Percentiles rank a stretch among this genome's conserved stretches.
These are phyloP conservation scores for Zophobas morio DNA, from an alignment of 1,140 invertebrate genomes.

Conservation along the genomic window DNA sequence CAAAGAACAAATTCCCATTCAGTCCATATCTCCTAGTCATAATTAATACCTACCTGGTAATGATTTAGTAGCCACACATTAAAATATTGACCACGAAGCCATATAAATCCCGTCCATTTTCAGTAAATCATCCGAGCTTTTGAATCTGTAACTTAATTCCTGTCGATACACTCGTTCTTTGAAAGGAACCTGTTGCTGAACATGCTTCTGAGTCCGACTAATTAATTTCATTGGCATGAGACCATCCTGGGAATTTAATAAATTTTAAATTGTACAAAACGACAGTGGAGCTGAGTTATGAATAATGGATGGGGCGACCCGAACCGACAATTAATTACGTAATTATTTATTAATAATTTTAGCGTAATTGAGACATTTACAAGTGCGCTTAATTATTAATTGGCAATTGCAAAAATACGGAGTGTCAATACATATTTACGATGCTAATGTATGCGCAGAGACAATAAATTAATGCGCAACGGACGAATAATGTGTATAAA, in stretches of 20 bases:
- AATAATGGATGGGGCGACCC: too few species aligned
- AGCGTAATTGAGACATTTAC: too few species aligned
- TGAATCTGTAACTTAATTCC: constrained; percentile 3
- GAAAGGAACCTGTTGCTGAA: constrained; percentile 3
- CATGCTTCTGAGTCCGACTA: constrained; percentile 4
- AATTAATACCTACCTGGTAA: constrained; percentile 3
- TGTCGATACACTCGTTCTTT: constrained; percentile 10
- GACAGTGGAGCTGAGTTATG: too few species aligned
- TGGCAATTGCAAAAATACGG: too few species aligned
- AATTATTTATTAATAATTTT: too few species aligned
- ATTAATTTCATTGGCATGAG: constrained; percentile 9
- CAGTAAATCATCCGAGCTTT: neutral
- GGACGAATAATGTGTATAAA: too few species aligned
- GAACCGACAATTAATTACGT: too few species aligned
- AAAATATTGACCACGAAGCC: neutral
- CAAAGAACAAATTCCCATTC: neutral
- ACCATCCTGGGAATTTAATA: constrained; percentile 13
- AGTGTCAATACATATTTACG: too few species aligned
- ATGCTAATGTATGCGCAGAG: too few species aligned
- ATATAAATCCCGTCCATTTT: neutral
- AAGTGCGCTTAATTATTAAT: too few species aligned
- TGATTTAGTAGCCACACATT: neutral
- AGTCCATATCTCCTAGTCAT: neutral
- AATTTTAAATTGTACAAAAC: neutral
- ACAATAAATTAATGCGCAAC: too few species aligned